These are phyloP conservation scores for Pogonomyrmex barbatus DNA, from an alignment of 1,140 invertebrate species.

Conservation along the genomic window DNA sequence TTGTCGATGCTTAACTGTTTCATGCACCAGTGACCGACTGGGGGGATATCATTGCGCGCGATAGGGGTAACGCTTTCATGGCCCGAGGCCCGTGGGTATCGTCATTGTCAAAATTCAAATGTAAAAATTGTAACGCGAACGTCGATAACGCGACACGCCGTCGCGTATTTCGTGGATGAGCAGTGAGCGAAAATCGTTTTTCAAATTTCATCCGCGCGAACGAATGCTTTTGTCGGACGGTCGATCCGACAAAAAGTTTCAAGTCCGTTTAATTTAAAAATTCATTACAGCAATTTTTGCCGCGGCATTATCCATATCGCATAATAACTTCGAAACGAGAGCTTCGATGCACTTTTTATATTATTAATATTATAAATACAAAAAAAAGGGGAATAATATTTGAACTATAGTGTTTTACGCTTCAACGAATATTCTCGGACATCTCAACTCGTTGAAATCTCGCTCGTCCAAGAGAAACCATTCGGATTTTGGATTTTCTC, in stretches of 20 bases:
- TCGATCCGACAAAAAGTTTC: slow-evolving; percentile 32
- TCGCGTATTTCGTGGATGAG: slow-evolving; percentile 50
- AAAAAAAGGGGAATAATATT: background rate
- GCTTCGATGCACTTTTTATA: background rate
- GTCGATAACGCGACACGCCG: slow-evolving; percentile 29
- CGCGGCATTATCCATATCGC: background rate
- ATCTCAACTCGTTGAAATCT: background rate
- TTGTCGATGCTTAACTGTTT: slow-evolving; percentile 87
- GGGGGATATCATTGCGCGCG: slow-evolving; percentile 84
- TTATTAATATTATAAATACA: background rate
- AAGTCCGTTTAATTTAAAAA: slow-evolving; percentile 54
- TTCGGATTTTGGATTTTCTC: background rate
- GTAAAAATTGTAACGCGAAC: slow-evolving; percentile 65
- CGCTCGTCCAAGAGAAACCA: background rate
- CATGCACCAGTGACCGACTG: slow-evolving; percentile 85
- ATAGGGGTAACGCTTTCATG: slow-evolving; percentile 85
- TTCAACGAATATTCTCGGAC: background rate
- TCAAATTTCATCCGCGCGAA: slow-evolving; percentile 47
- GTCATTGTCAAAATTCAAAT: slow-evolving; percentile 76
- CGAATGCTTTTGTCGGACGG: slow-evolving; percentile 34
- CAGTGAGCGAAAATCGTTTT: slow-evolving; percentile 51
- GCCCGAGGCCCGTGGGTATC: slow-evolving; percentile 66
- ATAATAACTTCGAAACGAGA: slow-evolving; percentile 20
- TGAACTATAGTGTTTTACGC: background rate
- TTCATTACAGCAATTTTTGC: slow-evolving; percentile 47